Evolutionary conservation across 92 coral and sea anemone genomes (phyloP), one percentile per base, ranked within the genome.

Genomic region (Epizoanthus stellaris): DNA sequence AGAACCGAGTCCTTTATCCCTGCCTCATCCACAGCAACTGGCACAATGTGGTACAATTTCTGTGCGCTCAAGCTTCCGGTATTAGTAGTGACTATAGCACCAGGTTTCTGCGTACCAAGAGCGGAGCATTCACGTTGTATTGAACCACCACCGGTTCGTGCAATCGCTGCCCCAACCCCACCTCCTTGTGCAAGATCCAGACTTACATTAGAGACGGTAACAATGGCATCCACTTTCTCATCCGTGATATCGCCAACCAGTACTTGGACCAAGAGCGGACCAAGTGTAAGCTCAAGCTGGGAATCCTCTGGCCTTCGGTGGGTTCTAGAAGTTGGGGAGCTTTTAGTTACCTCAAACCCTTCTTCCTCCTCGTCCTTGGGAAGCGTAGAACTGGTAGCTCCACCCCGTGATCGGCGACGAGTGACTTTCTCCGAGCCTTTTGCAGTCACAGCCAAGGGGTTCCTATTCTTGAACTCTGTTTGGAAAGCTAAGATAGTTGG

Each of bases 211-310:
- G 98, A 80, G 39, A 67, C 17, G 23, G 80, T 91, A 4, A 70
- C 95, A 14, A 94, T 91, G 25, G 94, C 98, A 39, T 94, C 90
- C 3, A 90, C 87, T 20, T 77, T 65, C 87, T 94, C 93, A 23
- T 89, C 72, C 16, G 95, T 94, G 45, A 94, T 91, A 81, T 91
- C 93, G 6, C 98, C 98, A 59, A 70, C 12, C 39, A 85, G 69
- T n/a, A 80, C 76, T 75, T 90, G 90, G 20, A 93, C 85, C 58
- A 56, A 64, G 36, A 89, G 68, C 23, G 52, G 56, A 14, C 88
- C 97, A 0, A 91, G 40, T 6, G 13, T 42, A 7, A 30, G 14
- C 43, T 23, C n/a, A 12, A 6, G 74, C 57, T 61, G 60, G 13
- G 19, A 80, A 61, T 16, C 20, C 5, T 60, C 65, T 6, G 23